Evolutionary conservation across 2,797 vertebrate species (phyloP), one percentile per base, ranked within the genome.

Genomic region (Anisognathus igniventris): DNA sequence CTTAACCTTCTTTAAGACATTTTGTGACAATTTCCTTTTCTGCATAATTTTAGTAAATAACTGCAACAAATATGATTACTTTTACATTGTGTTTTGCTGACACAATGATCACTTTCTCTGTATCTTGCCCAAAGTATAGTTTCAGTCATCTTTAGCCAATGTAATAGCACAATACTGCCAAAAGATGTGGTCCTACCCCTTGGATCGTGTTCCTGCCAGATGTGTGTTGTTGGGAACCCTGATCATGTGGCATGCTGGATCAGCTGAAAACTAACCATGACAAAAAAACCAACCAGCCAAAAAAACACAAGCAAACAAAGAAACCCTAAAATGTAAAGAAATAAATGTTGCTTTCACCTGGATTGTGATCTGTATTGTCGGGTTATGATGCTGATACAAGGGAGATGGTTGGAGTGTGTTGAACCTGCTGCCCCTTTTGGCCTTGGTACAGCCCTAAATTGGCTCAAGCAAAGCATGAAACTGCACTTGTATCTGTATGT

Each of bases 81-180:
- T 94, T 51, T 62, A 78, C 47, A 50, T 56, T 68, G 50, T 56
- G 27, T 64, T 47, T 72, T 94, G 66, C 73, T 86, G 65, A 68
- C 39, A 87, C 42, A 48, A 28, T 19, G 28, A 53, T 90, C 37
- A 20, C 58, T 92, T 54, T 42, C 28, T 96, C 78, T 94, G 12
- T 79, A 23, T 79, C 84, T 91, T 86, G 72, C 45, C 81, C 65
- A 22, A 71, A 78, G 22, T 71, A 73, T 47, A 61, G 95, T 96
- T 95, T 96, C 96, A 94, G 94, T 95, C 95, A 96, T 96, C 96
- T 96, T 96, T 73, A 93, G 96, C 91, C 25, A 37, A 14, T 33
- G 10, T 81, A 72, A 61, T 25, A 75, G 35, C 44, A 81, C 67
- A 45, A 15, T 84, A 44, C 56, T 88, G 51, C 83, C 47, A 81